Percentiles rank a stretch among this genome's conserved stretches.
Conservation (phyloP, 2,113 vertebrate genomes). For the Mellivora capensis region DNA sequence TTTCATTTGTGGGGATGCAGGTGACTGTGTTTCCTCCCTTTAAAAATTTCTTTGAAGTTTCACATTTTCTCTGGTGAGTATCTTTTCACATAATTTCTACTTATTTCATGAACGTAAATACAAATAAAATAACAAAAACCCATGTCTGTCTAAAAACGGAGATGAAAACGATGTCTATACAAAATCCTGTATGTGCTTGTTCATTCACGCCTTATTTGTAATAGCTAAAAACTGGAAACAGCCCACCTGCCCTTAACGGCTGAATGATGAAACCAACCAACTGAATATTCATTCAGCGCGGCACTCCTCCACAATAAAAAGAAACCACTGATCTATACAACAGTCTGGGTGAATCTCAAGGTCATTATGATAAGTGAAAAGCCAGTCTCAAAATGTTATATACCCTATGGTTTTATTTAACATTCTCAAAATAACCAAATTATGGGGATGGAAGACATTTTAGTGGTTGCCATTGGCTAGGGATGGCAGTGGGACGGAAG, state of each 20-base stretch:
- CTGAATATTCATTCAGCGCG: too few species aligned
- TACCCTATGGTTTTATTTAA: not conserved
- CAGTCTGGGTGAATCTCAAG: not conserved
- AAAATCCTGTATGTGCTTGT: not conserved
- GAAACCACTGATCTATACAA: not conserved
- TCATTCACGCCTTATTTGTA: not conserved
- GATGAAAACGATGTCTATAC: not conserved
- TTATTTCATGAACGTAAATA: not conserved
- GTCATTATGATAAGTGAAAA: not conserved
- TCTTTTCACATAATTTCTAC: not conserved
- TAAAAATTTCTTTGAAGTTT: not conserved
- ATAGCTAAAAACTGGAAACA: not conserved
- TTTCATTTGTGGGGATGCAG: not conserved
- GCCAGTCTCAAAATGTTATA: not conserved
- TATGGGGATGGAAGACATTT: not conserved
- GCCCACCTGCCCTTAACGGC: accelerated
- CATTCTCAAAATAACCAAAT: not conserved
- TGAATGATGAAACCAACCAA: not conserved
- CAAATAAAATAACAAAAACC: not conserved
- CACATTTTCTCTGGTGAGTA: not conserved
- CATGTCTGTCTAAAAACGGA: not conserved
- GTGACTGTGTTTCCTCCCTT: not conserved
- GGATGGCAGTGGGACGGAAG: accelerated
- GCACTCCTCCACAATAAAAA: not conserved
- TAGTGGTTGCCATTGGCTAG: too few species aligned